These are phyloP conservation scores for Oncorhynchus masou DNA, from an alignment of 2,113 vertebrate genomes.

Conservation along the genomic window DNA sequence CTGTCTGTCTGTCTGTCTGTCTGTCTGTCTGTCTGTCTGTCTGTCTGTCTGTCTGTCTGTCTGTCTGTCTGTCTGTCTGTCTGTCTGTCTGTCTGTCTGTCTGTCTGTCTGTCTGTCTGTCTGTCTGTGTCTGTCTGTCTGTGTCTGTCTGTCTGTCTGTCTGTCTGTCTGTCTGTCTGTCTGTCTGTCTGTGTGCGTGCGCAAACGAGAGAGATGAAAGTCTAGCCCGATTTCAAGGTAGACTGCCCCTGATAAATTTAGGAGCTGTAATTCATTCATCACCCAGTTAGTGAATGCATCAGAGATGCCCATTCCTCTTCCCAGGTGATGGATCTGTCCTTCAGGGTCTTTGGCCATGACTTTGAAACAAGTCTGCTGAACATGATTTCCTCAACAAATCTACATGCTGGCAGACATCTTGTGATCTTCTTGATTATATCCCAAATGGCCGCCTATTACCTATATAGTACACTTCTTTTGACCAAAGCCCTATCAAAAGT, in stretches of 20 bases:
- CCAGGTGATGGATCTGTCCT: constrained; percentile 69
- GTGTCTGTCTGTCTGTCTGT: too few species aligned
- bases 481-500: too few species aligned
- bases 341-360: constrained; percentile 70
- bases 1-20: too few species aligned
- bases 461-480: too few species aligned
- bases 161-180: too few species aligned
- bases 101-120: constrained; percentile 34
- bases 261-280: constrained; percentile 76
- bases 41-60: too few species aligned
- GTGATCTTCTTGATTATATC: too few species aligned
- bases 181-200: too few species aligned
- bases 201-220: constrained; percentile 49
- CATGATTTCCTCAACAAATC: constrained; percentile 55
- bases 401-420: constrained; percentile 6
- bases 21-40: constrained; percentile 34
- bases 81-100: too few species aligned
- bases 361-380: constrained; percentile 67
- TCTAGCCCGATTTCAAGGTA: constrained; percentile 76
- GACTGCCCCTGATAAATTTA: constrained; percentile 72
- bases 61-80: too few species aligned
- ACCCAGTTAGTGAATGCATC: constrained; percentile 66
- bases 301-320: constrained; percentile 69
- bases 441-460: too few species aligned
- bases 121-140: too few species aligned